A percentile compares a stretch with the other conserved stretches of the same genome.
phyloP scores from a whole-genome alignment of 2,888 invertebrate genomes.

The Ectemnius lituratus region DNA sequence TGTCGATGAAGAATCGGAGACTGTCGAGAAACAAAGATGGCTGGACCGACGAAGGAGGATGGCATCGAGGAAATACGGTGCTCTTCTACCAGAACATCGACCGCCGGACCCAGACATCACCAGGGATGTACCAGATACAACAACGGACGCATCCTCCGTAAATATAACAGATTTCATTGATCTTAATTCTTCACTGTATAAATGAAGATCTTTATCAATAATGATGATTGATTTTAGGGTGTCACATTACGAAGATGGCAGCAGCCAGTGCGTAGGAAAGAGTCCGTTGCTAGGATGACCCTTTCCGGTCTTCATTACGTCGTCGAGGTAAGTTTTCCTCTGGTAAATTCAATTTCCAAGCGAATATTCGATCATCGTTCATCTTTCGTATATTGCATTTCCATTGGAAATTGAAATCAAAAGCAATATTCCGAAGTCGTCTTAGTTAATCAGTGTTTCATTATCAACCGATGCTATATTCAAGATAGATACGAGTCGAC shows the following conservation, averaged over 20 bases:
- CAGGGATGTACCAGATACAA: constrained; percentile 74
- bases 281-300: constrained; percentile 90
- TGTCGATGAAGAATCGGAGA: constrained; percentile 88
- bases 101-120: constrained; percentile 83
- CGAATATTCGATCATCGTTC: not conserved
- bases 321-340: constrained; percentile 83
- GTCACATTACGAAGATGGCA: constrained; percentile 78
- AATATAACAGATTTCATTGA: constrained; percentile 55
- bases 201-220: not conserved
- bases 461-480: constrained; percentile 28
- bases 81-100: constrained; percentile 81
- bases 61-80: constrained; percentile 85
- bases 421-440: constrained; percentile 22
- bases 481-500: not conserved
- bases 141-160: constrained; percentile 73
- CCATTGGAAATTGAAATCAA: constrained; percentile 22
- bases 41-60: constrained; percentile 88
- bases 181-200: not conserved
- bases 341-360: not conserved
- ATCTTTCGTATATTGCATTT: constrained; percentile 19
- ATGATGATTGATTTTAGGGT: constrained; percentile 76
- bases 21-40: constrained; percentile 87
- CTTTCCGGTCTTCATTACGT: constrained; percentile 89
- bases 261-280: constrained; percentile 82
- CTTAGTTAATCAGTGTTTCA: constrained; percentile 43